These are phyloP conservation scores for rat (Rattus norvegicus) DNA, from an alignment of 2,113 vertebrate species.

Conservation along the genomic window GRCr8 NC_086038.1:32969501-32970000, in stretches of 20 bases:
- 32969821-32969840: neutral
- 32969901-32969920: neutral
- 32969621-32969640: neutral
- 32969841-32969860: neutral
- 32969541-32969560: neutral
- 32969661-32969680: neutral
- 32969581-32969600: neutral
- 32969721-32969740: neutral
- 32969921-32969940: neutral
- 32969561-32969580: neutral
- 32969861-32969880: neutral
- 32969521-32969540: neutral
- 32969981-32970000: neutral
- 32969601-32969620: neutral
- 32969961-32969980: neutral
- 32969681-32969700: too few relatives aligned
- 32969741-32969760: neutral
- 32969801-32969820: neutral
- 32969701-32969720: neutral
- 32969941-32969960: neutral
- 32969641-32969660: neutral
- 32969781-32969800: neutral
- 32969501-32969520: neutral
- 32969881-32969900: neutral
- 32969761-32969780: too few relatives aligned